Conservation (phyloP, 2,113 vertebrate genomes). For the Triplophysa tibetana region DNA sequence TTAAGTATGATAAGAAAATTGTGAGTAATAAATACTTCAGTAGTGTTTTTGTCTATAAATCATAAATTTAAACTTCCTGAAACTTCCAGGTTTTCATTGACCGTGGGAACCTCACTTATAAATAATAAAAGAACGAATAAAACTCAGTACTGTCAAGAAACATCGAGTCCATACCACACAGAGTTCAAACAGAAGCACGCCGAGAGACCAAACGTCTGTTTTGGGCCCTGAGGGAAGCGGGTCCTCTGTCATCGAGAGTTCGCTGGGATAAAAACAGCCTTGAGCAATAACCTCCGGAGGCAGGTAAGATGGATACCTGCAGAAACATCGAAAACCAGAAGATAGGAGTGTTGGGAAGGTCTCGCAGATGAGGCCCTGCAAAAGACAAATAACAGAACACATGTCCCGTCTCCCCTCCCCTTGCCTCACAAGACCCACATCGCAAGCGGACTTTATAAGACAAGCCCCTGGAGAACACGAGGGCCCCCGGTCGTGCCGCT, state of each 20-base stretch:
- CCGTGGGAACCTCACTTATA: too few relatives aligned
- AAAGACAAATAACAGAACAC: slow-evolving; percentile 23
- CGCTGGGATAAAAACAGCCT: slow-evolving; percentile 80
- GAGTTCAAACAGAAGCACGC: slow-evolving; percentile 92
- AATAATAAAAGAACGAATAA: too few relatives aligned
- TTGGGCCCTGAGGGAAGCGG: slow-evolving; percentile 89
- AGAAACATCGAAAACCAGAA: slow-evolving; percentile 32
- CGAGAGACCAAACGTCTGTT: slow-evolving; percentile 94
- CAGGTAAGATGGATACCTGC: slow-evolving; percentile 93
- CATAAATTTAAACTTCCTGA: too few relatives aligned
- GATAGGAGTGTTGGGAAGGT: neutral
- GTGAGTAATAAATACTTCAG: too few relatives aligned
- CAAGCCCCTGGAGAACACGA: slow-evolving; percentile 42
- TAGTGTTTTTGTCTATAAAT: too few relatives aligned
- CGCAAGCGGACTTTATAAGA: slow-evolving; percentile 45
- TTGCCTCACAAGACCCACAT: slow-evolving; percentile 21
- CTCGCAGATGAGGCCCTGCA: slow-evolving; percentile 15
- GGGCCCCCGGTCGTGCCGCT: slow-evolving; percentile 38
- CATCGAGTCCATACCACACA: slow-evolving; percentile 81
- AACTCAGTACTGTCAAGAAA: neutral
- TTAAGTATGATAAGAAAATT: too few relatives aligned
- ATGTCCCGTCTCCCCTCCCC: neutral
- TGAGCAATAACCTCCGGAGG: slow-evolving; percentile 96
- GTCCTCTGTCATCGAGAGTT: slow-evolving; percentile 77
- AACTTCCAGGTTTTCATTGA: too few relatives aligned